A percentile compares a stretch with the other conserved stretches of the same genome.
These are phyloP conservation scores for Drosophila lini DNA, from an alignment of 1,140 invertebrate species.

Conservation along the genomic window DNA sequence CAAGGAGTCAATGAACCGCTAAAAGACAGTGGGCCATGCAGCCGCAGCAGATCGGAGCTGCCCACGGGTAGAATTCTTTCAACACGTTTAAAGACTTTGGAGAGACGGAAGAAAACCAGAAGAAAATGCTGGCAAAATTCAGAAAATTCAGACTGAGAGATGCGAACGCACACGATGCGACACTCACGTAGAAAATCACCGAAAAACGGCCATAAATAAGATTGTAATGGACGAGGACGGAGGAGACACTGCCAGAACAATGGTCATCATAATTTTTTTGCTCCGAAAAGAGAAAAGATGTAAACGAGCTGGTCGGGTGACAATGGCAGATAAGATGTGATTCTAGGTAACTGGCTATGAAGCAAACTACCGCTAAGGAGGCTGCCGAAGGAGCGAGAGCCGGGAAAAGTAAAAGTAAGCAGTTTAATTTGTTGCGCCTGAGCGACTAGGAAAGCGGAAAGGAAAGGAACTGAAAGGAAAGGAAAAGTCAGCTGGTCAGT, in stretches of 20 bases:
- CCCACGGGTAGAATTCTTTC: slow-evolving; percentile 39
- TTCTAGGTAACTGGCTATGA: slow-evolving; percentile 53
- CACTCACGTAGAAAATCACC: slow-evolving; percentile 8
- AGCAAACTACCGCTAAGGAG: slow-evolving; percentile 34
- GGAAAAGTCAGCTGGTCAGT: slow-evolving; percentile 70
- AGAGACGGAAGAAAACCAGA: slow-evolving; percentile 1
- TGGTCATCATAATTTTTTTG: slow-evolving; percentile 68
- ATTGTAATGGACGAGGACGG: slow-evolving; percentile 58
- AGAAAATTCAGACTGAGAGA: neutral
- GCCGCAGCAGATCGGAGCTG: slow-evolving; percentile 14
- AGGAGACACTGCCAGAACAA: slow-evolving; percentile 48
- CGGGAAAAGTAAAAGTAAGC: slow-evolving; percentile 74
- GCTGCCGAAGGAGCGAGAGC: slow-evolving; percentile 11
- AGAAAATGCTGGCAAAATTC: slow-evolving; percentile 10
- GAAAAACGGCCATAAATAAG: slow-evolving; percentile 70
- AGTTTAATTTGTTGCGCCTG: slow-evolving; percentile 73
- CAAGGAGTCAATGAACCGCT: slow-evolving; percentile 72
- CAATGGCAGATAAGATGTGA: slow-evolving; percentile 57
- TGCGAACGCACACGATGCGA: slow-evolving; percentile 39
- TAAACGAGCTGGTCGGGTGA: slow-evolving; percentile 49
- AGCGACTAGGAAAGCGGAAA: slow-evolving; percentile 50
- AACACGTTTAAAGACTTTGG: neutral
- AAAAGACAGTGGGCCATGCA: slow-evolving; percentile 36
- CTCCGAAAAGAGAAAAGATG: slow-evolving; percentile 53
- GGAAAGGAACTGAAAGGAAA: slow-evolving; percentile 29